Percentiles rank a stretch among this genome's conserved stretches.
phyloP scores from a whole-genome alignment of 1,140 invertebrate species.

The Paramacrobiotus metropolitanus region DNA sequence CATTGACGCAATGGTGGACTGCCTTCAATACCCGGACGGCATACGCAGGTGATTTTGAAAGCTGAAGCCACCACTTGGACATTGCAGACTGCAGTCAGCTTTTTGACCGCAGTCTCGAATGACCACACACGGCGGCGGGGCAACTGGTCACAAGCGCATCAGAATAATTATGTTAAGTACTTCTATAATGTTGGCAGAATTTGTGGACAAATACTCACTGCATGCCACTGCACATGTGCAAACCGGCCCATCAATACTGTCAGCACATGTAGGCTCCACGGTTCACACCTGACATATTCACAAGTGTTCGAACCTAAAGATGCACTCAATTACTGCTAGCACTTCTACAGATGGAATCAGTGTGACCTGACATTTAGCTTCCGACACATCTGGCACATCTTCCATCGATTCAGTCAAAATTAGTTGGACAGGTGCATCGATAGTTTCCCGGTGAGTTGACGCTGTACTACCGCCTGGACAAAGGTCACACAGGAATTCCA shows the following conservation, averaged over 20 bases:
- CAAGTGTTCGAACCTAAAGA: neutral
- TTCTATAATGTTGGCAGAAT: too few species aligned
- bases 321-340: neutral
- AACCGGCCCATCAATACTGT: constrained; percentile 39
- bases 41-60: constrained; percentile 33
- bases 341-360: neutral
- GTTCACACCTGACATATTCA: neutral
- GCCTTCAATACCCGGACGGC: constrained; percentile 34
- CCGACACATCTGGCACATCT: neutral
- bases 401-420: constrained; percentile 31
- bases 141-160: too few species aligned
- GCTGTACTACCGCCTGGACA: constrained; percentile 30
- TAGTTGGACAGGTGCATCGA: constrained; percentile 41
- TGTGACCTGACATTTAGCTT: neutral
- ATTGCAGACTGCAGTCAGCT: constrained; percentile 39
- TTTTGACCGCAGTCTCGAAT: constrained; percentile 57
- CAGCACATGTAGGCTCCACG: constrained; percentile 28
- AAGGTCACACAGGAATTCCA: neutral
- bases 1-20: constrained; percentile 19
- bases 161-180: too few species aligned
- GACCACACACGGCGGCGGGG: constrained; percentile 42
- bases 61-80: constrained; percentile 30
- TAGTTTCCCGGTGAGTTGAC: constrained; percentile 43
- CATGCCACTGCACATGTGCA: constrained; percentile 50
- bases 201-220: too few species aligned